Percentiles rank a stretch among this genome's conserved stretches.
These are phyloP conservation scores for Epinotia brunnichana DNA, from an alignment of 2,888 invertebrate species.

Conservation along the genomic window DNA sequence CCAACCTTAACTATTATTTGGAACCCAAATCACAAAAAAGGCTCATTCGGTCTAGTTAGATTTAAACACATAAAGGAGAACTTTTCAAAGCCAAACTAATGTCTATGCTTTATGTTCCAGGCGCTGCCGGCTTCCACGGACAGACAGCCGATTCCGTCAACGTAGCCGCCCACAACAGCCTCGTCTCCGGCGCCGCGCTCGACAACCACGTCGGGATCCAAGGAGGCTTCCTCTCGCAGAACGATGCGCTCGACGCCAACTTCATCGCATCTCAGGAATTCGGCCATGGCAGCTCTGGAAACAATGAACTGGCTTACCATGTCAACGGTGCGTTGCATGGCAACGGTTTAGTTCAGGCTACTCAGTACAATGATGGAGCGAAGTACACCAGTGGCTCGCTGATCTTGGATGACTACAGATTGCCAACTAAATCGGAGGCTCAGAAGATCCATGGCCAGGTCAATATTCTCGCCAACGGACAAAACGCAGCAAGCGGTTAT, in stretches of 20 bases:
- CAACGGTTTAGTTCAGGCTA: conserved; percentile 69
- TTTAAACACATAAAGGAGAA: background rate
- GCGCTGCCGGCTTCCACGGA: conserved; percentile 76
- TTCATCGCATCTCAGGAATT: conserved; percentile 75
- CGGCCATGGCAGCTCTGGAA: conserved; percentile 17
- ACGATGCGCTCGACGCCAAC: conserved; percentile 69
- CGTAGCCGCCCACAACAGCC: conserved; percentile 77
- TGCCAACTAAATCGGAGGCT: conserved; percentile 61
- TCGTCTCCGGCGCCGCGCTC: conserved; percentile 75
- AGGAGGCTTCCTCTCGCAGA: conserved; percentile 65
- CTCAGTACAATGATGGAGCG: conserved; percentile 60
- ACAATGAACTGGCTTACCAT: conserved; percentile 54
- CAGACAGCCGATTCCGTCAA: conserved; percentile 78
- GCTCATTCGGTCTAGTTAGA: background rate
- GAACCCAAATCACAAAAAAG: too few relatives aligned
- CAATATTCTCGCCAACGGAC: conserved; percentile 45
- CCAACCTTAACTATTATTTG: too few relatives aligned
- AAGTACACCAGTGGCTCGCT: conserved; percentile 75
- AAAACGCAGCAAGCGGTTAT: conserved; percentile 19
- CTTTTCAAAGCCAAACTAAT: background rate
- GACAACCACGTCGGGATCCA: conserved; percentile 78
- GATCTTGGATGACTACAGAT: conserved; percentile 75
- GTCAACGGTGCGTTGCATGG: conserved; percentile 49
- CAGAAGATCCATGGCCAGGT: conserved; percentile 45
- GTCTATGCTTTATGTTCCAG: conserved; percentile 55